phyloP scores from a whole-genome alignment of 2,113 vertebrate genomes.

The Caloenas nicobarica region DNA sequence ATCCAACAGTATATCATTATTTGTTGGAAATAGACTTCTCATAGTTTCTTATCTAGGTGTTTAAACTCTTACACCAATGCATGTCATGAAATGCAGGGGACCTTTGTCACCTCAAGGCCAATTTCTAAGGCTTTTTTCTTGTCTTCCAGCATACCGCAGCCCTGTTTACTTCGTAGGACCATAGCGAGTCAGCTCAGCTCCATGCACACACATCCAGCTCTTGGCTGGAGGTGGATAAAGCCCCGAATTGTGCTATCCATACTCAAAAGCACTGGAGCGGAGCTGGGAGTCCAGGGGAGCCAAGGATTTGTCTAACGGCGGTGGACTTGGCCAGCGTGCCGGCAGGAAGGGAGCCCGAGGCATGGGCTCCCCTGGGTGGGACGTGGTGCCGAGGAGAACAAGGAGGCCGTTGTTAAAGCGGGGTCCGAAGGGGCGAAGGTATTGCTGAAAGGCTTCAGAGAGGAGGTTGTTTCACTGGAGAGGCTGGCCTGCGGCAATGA shows the following conservation, averaged over 20 bases:
- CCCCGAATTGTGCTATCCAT: background rate
- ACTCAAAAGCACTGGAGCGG: background rate
- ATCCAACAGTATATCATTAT: background rate
- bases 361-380: background rate
- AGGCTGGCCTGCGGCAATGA: background rate
- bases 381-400: background rate
- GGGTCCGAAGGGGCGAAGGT: background rate
- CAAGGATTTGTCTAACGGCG: background rate
- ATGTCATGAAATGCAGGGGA: background rate
- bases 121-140: background rate
- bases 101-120: background rate
- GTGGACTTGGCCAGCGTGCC: background rate
- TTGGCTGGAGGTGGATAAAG: background rate
- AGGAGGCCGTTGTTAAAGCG: background rate
- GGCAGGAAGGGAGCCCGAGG: background rate
- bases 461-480: background rate
- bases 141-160: rapidly evolving
- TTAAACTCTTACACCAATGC: background rate
- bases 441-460: background rate
- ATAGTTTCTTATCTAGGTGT: background rate
- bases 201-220: background rate
- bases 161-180: background rate
- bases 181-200: background rate
- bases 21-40: background rate
- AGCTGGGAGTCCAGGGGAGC: background rate